phyloP scores from a whole-genome alignment of 2,797 vertebrate genomes.

The Rhabdomys pumilio region DNA sequence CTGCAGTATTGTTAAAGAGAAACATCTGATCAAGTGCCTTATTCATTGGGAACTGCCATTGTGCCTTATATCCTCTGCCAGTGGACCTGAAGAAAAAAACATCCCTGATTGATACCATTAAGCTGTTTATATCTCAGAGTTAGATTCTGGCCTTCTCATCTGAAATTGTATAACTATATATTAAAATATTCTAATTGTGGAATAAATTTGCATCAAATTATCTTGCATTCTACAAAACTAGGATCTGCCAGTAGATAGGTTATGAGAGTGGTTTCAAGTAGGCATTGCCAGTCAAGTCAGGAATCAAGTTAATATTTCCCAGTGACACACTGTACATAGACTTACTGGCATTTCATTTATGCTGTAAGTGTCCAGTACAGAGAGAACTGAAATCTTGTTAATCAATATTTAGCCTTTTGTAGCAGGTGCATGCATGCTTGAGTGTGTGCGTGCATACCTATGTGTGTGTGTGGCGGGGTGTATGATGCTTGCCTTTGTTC shows the following conservation, averaged over 20 bases:
- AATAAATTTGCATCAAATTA: constrained; percentile 41
- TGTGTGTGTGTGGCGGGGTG: constrained; percentile 13
- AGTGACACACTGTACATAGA: constrained; percentile 6
- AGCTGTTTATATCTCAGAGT: neutral
- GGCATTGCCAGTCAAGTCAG: constrained; percentile 15
- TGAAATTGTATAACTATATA: neutral
- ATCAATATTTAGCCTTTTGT: constrained; percentile 81
- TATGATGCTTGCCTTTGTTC: constrained; percentile 54
- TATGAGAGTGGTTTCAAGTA: constrained; percentile 52
- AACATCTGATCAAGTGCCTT: rapidly evolving
- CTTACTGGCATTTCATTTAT: constrained; percentile 70
- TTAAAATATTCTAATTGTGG: constrained; percentile 3
- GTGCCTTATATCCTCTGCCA: neutral
- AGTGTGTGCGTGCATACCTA: neutral
- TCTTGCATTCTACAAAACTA: constrained; percentile 35
- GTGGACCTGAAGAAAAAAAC: neutral
- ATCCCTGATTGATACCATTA: neutral
- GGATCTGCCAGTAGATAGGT: neutral
- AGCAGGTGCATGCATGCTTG: neutral
- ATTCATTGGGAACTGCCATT: neutral
- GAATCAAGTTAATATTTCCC: constrained; percentile 63
- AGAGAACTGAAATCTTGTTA: constrained; percentile 79
- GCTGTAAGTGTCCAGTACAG: constrained; percentile 78
- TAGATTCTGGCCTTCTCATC: neutral
- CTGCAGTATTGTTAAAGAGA: neutral